Base-by-base conservation (phyloP, 2,113 vertebrate species). In the Cygnus atratus region DNA sequence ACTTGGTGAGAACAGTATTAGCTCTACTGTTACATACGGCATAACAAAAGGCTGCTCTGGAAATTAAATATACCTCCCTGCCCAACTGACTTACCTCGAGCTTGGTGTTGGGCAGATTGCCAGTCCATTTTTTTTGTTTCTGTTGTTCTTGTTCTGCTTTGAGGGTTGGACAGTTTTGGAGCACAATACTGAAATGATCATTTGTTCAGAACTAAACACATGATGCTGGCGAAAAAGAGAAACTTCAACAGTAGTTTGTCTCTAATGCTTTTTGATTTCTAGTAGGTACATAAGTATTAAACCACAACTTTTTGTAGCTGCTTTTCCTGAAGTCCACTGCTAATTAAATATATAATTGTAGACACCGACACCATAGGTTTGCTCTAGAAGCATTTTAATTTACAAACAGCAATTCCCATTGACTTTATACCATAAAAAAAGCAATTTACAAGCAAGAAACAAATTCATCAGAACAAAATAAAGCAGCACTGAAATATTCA, bases 361-460 rank as follows among this genome's bases (percentile, higher is more conserved):
- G 85, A 97, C 95, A 95, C 91, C 4, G 74, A 98, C 96, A 87
- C 91, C 78, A 68, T 0, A 79, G 70, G 71, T 90, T 97, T 98
- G 99, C 99, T 99, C 98, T 98, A 99, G 98, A 98, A 99, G 99
- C 99, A 98, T 98, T 98, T 99, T 99, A 99, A 99, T 99, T 99
- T 99, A 99, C 98, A 99, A 99, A 99, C 99, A 98, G 98, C 98
- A 99, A 99, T 98, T 98, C 98, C 97, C 98, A 99, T 99, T 98
- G 98, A 99, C 98, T 99, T 98, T 99, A 98, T 98, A 99, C 99
- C 98, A 99, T 99, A 99, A 99, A 99, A 98, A 99, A 99, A 98
- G 99, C 99, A 98, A 99, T 99, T 98, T 99, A 99, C 99, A 99
- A 99, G 99, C 99, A 98, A 98, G 98, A 98, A 98, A 98, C 97